Conservation (phyloP, 2,113 vertebrate genomes). For the Lepisosteus osseus region DNA sequence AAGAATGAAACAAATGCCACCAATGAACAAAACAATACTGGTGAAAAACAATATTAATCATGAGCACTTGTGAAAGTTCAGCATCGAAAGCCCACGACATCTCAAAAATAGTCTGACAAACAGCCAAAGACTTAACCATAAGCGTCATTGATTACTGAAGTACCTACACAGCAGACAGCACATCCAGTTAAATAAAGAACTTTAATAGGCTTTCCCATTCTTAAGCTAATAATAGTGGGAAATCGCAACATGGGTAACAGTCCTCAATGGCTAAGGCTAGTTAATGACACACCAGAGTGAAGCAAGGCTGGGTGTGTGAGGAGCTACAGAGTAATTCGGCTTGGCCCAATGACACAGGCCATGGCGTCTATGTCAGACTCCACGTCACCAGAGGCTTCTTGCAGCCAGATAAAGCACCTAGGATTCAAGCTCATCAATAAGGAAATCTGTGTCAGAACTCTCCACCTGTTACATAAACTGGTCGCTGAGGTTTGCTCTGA, state of each 20-base stretch:
- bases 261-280: slow-evolving; percentile 30
- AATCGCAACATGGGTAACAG: slow-evolving; percentile 33
- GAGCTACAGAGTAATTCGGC: slow-evolving; percentile 21
- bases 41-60: too few species aligned
- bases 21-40: too few species aligned
- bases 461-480: neutral
- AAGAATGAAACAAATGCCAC: too few species aligned
- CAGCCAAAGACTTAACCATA: slow-evolving; percentile 16
- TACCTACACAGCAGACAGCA: slow-evolving; percentile 59
- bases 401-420: neutral
- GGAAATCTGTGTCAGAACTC: neutral
- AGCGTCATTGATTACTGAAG: slow-evolving; percentile 48
- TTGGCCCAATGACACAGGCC: slow-evolving; percentile 27
- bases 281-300: slow-evolving; percentile 40
- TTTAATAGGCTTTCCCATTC: slow-evolving; percentile 73
- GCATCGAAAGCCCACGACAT: too few species aligned
- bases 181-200: slow-evolving; percentile 71
- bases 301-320: slow-evolving; percentile 30
- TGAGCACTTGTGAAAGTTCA: too few species aligned
- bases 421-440: neutral
- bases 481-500: slow-evolving; percentile 13
- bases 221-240: slow-evolving; percentile 68
- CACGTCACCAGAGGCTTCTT: slow-evolving; percentile 35
- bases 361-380: slow-evolving; percentile 22
- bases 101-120: too few species aligned